Evolutionary conservation across 2,113 vertebrate species (phyloP), one percentile per base, ranked within the genome.

Genomic region (Stegastes partitus): DNA sequence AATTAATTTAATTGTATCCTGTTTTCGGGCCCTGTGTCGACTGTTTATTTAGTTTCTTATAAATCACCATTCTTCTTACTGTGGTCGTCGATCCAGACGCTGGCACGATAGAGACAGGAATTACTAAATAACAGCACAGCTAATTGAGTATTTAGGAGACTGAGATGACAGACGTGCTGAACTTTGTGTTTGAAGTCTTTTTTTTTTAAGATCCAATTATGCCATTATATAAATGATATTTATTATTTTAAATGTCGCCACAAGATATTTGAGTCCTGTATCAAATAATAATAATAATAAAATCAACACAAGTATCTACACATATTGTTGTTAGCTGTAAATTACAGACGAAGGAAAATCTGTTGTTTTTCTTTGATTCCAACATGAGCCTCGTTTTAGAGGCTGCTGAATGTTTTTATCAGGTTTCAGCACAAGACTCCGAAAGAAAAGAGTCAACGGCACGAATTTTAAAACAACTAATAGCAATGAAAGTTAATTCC

Each of bases 21-120:
- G 81, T 86, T 77, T 80, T 51, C 67, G 77, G 50, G 58, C 53
- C 80, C 14, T 63, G 22, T 22, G 9, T 72, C 23, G 14, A 61
- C 51, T 84, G 81, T 90, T 89, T 77, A 84, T 81, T 72, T 82
- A 76, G 67, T 4, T 11, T 74, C 21, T 31, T 63, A 78, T 71
- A 51, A 81, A 66, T 81, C 55, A 76, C 53, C 79, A 58, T 61
- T 26, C 55, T 23, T 15, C 51, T 45, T 75, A 25, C 53, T 42
- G 75, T 58, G 55, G 87, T 79, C 78, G 73, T 87, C 86, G 68
- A 90, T 72, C 42, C 42, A 79, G 63, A 70, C 62, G 28, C n/a
- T 49, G 68, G 51, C 26, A 22, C 21, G 49, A 69, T 71, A 73
- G 71, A 59, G 19, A 21, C 15, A 55, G 77, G 71, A 79, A 78